Evolutionary conservation across 2,113 vertebrate species (phyloP).

Genomic region (Macrotis lagotis): DNA sequence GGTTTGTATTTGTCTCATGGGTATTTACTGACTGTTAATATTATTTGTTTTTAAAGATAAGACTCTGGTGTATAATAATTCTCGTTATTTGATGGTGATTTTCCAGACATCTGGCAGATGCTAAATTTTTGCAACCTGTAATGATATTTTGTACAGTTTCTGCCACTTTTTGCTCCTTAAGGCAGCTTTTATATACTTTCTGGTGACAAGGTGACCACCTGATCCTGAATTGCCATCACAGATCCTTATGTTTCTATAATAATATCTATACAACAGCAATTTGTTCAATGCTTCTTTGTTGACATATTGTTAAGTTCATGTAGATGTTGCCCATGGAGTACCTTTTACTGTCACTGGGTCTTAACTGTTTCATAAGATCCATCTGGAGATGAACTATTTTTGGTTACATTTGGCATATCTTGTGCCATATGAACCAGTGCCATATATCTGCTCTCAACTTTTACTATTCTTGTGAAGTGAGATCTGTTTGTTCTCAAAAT

Average conservation of each 20-base stretch:
- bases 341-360: neutral
- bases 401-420: neutral
- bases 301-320: neutral
- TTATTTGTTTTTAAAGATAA: neutral
- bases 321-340: neutral
- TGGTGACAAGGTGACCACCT: neutral
- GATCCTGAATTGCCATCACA: neutral
- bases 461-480: neutral
- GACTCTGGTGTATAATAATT: neutral
- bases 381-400: neutral
- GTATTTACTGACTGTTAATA: neutral
- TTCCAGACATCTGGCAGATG: neutral
- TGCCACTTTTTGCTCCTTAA: neutral
- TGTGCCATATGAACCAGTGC: neutral
- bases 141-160: neutral
- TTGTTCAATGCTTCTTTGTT: neutral
- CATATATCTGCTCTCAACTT: neutral
- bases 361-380: neutral
- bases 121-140: neutral
- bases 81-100: neutral
- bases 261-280: neutral
- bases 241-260: neutral
- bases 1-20: neutral
- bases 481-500: neutral
- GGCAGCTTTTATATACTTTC: neutral